A percentile compares a stretch with the other conserved stretches of the same genome.
phyloP scores from a whole-genome alignment of 2,888 invertebrate species.

The Molanna angustata region DNA sequence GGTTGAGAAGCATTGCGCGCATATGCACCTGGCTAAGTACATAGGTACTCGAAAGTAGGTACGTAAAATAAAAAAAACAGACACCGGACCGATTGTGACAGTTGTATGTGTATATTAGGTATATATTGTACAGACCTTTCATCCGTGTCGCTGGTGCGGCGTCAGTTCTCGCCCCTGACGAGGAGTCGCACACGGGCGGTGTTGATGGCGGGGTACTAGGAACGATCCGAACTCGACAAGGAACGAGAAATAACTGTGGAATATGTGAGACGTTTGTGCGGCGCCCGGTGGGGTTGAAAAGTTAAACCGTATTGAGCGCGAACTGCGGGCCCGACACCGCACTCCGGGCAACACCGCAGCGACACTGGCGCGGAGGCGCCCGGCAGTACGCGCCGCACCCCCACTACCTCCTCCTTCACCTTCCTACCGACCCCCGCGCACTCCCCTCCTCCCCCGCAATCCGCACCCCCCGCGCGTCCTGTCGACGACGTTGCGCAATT shows the following conservation, averaged over 20 bases:
- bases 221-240: neutral
- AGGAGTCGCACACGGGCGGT: conserved; percentile 2
- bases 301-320: conserved; percentile 13
- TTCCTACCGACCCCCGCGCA: neutral
- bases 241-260: neutral
- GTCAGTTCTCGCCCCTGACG: too few relatives aligned
- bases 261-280: neutral
- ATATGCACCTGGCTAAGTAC: neutral
- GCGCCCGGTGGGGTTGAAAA: neutral
- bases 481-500: conserved; percentile 24
- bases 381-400: conserved; percentile 10
- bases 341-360: conserved; percentile 27
- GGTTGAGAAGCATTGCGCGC: conserved; percentile 3
- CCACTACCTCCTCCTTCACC: conserved; percentile 9
- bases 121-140: conserved; percentile 15
- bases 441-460: neutral
- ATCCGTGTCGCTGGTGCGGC: conserved; percentile 12
- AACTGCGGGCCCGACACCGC: conserved; percentile 26
- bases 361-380: conserved; percentile 28
- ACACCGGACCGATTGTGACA: too few relatives aligned
- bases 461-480: conserved; percentile 5
- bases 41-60: too few relatives aligned
- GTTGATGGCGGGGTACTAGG: neutral
- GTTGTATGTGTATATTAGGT: too few relatives aligned
- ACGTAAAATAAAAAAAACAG: too few relatives aligned